phyloP scores from a whole-genome alignment of 2,113 vertebrate species.

The Heteronetta atricapilla region DNA sequence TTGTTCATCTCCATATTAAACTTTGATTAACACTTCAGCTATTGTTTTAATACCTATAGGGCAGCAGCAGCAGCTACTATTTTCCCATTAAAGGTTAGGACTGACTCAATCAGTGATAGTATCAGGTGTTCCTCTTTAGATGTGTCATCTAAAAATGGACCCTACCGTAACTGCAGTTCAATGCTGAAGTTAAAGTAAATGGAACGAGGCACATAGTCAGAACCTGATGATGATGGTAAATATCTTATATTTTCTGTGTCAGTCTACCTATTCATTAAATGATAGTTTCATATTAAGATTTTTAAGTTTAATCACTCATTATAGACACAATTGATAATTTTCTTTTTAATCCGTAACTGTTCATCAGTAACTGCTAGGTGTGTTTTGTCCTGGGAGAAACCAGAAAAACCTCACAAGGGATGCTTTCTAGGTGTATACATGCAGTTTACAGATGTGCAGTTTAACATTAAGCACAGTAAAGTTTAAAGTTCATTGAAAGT shows the following conservation, averaged over 20 bases:
- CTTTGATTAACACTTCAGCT: conserved; percentile 54
- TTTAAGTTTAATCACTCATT: conserved; percentile 14
- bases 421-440: conserved; percentile 12
- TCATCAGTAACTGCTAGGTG: background rate
- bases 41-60: conserved; percentile 48
- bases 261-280: background rate
- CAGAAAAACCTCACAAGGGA: background rate
- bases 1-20: conserved; percentile 12
- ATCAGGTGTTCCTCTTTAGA: conserved; percentile 24
- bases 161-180: background rate
- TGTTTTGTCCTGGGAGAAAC: conserved; percentile 22
- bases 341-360: background rate
- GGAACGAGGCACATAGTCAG: conserved; percentile 24
- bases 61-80: background rate
- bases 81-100: conserved; percentile 22
- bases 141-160: conserved; percentile 4
- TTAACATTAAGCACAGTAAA: background rate
- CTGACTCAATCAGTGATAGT: conserved; percentile 33
- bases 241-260: background rate
- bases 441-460: background rate
- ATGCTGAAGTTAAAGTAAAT: conserved; percentile 3
- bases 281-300: background rate
- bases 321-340: conserved; percentile 5
- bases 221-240: background rate
- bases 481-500: conserved; percentile 11